Percentiles rank a stretch among this genome's conserved stretches.
These are phyloP conservation scores for Caenorhabditis sp. DNA, from an alignment of 2,888 invertebrate species.

Conservation along the genomic window DNA sequence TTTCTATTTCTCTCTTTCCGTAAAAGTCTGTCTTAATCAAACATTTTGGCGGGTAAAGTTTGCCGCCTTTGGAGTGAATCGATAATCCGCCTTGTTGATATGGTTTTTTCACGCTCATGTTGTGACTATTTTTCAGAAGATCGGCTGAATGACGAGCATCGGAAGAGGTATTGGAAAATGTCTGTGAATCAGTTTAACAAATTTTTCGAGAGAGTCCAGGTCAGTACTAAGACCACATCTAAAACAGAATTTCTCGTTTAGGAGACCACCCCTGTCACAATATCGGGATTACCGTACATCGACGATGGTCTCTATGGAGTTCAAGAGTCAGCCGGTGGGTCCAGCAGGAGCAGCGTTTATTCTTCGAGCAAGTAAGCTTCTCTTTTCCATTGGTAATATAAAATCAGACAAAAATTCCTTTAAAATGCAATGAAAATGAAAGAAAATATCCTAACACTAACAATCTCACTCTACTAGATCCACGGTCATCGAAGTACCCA, in stretches of 20 bases:
- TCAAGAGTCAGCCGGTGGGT: conserved; percentile 35
- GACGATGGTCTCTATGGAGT: conserved; percentile 54
- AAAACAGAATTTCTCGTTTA: conserved; percentile 1
- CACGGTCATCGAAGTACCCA: conserved; percentile 47
- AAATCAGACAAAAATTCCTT: too few species aligned
- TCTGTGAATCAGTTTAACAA: conserved; percentile 59
- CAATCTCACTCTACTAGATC: conserved; percentile 43
- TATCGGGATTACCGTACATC: conserved; percentile 51
- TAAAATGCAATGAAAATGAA: too few species aligned
- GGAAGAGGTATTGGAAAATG: conserved; percentile 64
- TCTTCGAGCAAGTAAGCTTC: conserved; percentile 49
- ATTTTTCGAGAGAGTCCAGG: conserved; percentile 52
- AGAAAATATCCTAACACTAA: conserved; percentile 20
- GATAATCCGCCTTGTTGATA: conserved; percentile 26
- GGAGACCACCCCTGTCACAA: conserved; percentile 50
- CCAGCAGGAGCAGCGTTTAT: conserved; percentile 43
- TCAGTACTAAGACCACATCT: too few species aligned
- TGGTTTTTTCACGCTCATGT: conserved; percentile 4
- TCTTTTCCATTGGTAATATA: not conserved
- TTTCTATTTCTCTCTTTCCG: conserved; percentile 21
- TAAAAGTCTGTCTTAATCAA: conserved; percentile 47
- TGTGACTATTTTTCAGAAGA: conserved; percentile 55
- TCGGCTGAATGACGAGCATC: conserved; percentile 60
- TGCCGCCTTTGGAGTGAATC: conserved; percentile 20
- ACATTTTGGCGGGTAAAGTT: conserved; percentile 25